Percentiles rank a stretch among this genome's conserved stretches.
Conservation (phyloP, 2,113 vertebrate species). For the Zootoca vivipara region DNA sequence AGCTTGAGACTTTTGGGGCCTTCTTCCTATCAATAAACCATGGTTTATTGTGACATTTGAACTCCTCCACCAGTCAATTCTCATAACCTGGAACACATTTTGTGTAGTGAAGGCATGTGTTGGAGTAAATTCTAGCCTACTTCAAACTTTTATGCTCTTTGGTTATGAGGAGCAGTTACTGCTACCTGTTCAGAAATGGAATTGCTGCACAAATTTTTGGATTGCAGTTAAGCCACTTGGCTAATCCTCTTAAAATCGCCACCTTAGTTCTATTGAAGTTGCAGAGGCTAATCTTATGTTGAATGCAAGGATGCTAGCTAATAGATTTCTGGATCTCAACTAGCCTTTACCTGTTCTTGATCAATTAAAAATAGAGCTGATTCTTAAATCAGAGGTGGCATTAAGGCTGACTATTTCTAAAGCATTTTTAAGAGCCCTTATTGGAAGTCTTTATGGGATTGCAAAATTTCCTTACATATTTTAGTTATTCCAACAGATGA, state of each 20-base stretch:
- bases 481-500: constrained; percentile 20
- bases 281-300: background rate
- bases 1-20: background rate
- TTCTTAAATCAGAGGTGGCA: constrained; percentile 65
- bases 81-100: constrained; percentile 16
- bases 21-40: background rate
- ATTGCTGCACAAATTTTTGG: constrained; percentile 34
- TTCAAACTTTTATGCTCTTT: background rate
- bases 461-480: background rate
- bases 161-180: background rate
- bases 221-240: constrained; percentile 17
- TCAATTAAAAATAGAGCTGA: constrained; percentile 51
- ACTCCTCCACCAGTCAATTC: background rate
- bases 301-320: background rate
- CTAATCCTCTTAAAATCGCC: constrained; percentile 1
- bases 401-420: constrained; percentile 35
- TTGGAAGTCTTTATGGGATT: constrained; percentile 45
- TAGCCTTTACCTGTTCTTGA: constrained; percentile 33
- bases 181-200: background rate
- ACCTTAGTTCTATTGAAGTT: background rate
- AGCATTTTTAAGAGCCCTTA: constrained; percentile 48
- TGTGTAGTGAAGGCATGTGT: background rate
- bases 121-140: background rate
- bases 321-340: background rate
- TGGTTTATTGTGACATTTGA: background rate